Evolutionary conservation across 2,113 vertebrate species (phyloP), one percentile per base, ranked within the genome.

Genomic region (Pollimyrus isidori): DNA sequence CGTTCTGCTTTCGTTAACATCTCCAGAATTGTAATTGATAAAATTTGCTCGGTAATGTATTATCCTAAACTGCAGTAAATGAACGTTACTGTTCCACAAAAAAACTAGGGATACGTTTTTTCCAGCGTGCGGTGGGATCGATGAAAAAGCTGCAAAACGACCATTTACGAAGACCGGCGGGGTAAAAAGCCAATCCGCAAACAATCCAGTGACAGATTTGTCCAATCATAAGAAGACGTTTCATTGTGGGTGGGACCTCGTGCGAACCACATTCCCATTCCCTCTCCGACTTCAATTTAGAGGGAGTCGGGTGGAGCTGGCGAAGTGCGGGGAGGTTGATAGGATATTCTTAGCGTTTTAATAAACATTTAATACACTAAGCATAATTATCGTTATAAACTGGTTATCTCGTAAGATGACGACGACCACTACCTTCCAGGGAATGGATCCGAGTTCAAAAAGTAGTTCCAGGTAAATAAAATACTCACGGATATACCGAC

Each of bases 401-500:
- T 88, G 87, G 87, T 82, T 84, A 90, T 53, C 90, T 56, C 76
- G 4, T 45, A 92, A 94, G 86, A 99, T 99, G 98, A 99, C 98
- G 88, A 99, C 98, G 90, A 99, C 98, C 0, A 98, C 97, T 89
- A 99, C 95, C 30, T 99, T 95, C 88, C 96, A 97, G 93, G 98
- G 98, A 91, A 96, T 99, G 94, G 97, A 99, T 45, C 97, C 98
- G n/a, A 95, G 96, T 53, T 95, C 97, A 91, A 98, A 98, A 92
- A 99, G 93, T 92, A 99, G 98, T 91, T 99, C 98, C 93, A 98
- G 98, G 98, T 99, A 96, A 95, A 92, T 58, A 88, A 13, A 89
- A 92, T 56, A 84, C 13, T 17, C 88, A 89, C 90, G 91, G 56
- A 89, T 89, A 87, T 45, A 48, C 3, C 89, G 89, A 93, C 92